Evolutionary conservation across 1,140 invertebrate genomes (phyloP).

Genomic region (Pogonus chalceus): DNA sequence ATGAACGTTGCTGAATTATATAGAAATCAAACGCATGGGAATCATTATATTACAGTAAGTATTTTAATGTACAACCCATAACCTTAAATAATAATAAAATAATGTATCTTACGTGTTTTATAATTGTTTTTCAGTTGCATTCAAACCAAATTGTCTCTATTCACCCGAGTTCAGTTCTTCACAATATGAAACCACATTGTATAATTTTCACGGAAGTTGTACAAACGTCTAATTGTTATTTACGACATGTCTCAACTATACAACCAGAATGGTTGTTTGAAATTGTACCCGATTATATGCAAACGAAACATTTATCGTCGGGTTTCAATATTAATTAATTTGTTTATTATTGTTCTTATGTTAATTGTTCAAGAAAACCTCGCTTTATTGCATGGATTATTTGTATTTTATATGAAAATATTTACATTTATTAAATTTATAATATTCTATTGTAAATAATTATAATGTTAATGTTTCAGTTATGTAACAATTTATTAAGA

Average conservation of each 20-base stretch:
- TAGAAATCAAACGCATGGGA: conserved; percentile 45
- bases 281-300: conserved; percentile 40
- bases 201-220: conserved; percentile 88
- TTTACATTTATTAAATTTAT: no score
- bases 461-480: no score
- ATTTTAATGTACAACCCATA: neutral
- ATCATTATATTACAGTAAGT: conserved; percentile 59
- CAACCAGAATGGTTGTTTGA: conserved; percentile 65
- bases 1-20: conserved; percentile 84
- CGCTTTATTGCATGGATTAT: no score
- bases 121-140: conserved; percentile 42
- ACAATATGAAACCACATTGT: conserved; percentile 59
- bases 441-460: no score
- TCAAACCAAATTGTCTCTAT: conserved; percentile 59
- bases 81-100: conserved; percentile 1
- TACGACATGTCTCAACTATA: conserved; percentile 62
- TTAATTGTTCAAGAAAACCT: no score
- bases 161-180: conserved; percentile 75
- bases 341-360: no score
- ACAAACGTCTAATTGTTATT: conserved; percentile 72
- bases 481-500: no score
- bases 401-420: no score
- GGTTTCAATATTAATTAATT: no score
- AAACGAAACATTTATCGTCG: conserved; percentile 15
- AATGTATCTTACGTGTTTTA: conserved; percentile 11